Conservation (phyloP, 2,113 vertebrate genomes). For the Callionymus lyra region DNA sequence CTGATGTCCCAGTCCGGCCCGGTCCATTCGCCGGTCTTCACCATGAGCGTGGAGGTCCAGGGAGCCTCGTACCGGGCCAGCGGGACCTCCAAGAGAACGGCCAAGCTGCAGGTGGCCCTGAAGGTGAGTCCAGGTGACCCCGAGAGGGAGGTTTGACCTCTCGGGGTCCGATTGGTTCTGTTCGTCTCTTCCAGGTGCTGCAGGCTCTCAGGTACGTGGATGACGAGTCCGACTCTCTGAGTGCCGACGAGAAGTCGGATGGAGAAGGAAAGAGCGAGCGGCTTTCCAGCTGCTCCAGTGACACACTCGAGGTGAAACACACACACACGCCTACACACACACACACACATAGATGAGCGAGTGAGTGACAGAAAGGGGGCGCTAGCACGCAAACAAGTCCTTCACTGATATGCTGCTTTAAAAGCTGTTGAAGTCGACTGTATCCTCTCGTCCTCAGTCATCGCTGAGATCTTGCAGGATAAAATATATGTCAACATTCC, state of each 20-base stretch:
- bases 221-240: conserved; percentile 77
- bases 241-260: conserved; percentile 84
- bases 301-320: conserved; percentile 76
- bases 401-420: too few species aligned
- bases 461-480: too few species aligned
- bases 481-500: too few species aligned
- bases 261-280: conserved; percentile 79
- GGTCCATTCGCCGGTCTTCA: conserved; percentile 93
- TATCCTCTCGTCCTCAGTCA: too few species aligned
- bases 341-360: too few species aligned
- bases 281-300: conserved; percentile 78
- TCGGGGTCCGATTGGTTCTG: background rate
- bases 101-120: conserved; percentile 92
- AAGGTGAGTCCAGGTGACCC: conserved; percentile 75
- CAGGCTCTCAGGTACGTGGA: conserved; percentile 92
- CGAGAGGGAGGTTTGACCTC: too few species aligned
- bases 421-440: too few species aligned
- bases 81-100: conserved; percentile 92
- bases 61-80: conserved; percentile 87
- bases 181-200: conserved; percentile 69
- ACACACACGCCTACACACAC: too few species aligned
- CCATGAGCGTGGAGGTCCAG: conserved; percentile 91
- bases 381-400: too few species aligned
- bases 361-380: too few species aligned
- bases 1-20: conserved; percentile 92